A percentile compares a stretch with the other conserved stretches of the same genome.
phyloP scores from a whole-genome alignment of 2,797 vertebrate species.

The Notolabrus celidotus region DNA sequence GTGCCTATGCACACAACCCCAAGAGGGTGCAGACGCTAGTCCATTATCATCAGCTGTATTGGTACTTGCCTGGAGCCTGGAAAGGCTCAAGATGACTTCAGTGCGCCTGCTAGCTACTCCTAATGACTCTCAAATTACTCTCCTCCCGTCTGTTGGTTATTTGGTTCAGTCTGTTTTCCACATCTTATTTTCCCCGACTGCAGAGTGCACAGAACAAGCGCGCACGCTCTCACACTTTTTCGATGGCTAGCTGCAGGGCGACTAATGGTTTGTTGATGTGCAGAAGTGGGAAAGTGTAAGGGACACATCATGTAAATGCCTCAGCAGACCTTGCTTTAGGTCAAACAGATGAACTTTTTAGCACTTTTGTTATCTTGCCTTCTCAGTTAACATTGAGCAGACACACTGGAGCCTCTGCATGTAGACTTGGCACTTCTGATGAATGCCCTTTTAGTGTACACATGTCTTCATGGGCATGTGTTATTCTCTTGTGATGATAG shows the following conservation, averaged over 20 bases:
- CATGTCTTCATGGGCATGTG: not conserved
- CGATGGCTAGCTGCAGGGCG: conserved; percentile 42
- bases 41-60: conserved; percentile 51
- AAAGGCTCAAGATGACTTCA: conserved; percentile 64
- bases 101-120: conserved; percentile 46
- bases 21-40: conserved; percentile 14
- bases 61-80: conserved; percentile 48
- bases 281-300: conserved; percentile 41
- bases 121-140: conserved; percentile 67
- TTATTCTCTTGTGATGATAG: conserved; percentile 4
- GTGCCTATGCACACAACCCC: not conserved
- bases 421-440: conserved; percentile 18
- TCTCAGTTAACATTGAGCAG: conserved; percentile 54
- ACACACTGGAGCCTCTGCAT: conserved; percentile 22
- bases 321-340: conserved; percentile 32
- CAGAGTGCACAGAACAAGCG: conserved; percentile 5
- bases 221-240: conserved; percentile 20
- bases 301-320: conserved; percentile 35
- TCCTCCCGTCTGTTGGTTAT: conserved; percentile 47
- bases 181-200: conserved; percentile 48
- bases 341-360: conserved; percentile 41
- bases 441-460: not conserved
- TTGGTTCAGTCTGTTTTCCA: conserved; percentile 61
- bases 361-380: conserved; percentile 42
- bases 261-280: conserved; percentile 59